These are phyloP conservation scores for Climacteris rufus DNA, from an alignment of 2,113 vertebrate species.

Conservation along the genomic window DNA sequence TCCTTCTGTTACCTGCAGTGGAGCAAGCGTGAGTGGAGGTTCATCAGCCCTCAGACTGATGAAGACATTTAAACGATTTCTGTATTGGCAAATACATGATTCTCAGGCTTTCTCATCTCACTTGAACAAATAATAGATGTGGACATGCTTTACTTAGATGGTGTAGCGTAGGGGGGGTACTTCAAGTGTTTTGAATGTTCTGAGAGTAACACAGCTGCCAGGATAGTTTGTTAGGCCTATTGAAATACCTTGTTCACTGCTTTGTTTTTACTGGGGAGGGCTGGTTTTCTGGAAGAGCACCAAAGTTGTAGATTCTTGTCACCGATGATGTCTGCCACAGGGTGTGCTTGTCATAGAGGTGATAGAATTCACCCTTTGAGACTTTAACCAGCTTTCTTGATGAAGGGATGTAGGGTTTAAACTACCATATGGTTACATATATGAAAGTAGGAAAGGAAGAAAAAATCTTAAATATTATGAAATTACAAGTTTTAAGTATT, in stretches of 20 bases:
- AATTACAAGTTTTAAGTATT: background rate
- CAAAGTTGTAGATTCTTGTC: background rate
- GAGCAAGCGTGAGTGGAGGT: background rate
- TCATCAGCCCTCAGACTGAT: background rate
- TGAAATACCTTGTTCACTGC: background rate
- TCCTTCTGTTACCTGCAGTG: background rate
- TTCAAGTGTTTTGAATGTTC: background rate
- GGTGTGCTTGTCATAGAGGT: background rate
- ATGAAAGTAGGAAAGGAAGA: background rate
- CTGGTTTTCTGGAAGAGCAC: background rate
- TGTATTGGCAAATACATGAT: background rate
- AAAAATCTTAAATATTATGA: background rate
- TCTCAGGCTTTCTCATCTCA: background rate
- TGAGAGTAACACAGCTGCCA: background rate
- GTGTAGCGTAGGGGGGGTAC: background rate
- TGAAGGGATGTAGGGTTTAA: background rate
- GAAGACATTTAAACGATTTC: background rate
- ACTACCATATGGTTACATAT: background rate
- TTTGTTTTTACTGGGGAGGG: background rate
- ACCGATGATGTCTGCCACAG: background rate
- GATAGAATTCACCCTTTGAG: background rate
- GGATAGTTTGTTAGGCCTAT: background rate
- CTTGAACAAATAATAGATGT: background rate
- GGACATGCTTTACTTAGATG: background rate
- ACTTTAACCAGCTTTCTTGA: background rate